Evolutionary conservation across 1,140 invertebrate genomes (phyloP).

Genomic region (Holotrichia oblita): DNA sequence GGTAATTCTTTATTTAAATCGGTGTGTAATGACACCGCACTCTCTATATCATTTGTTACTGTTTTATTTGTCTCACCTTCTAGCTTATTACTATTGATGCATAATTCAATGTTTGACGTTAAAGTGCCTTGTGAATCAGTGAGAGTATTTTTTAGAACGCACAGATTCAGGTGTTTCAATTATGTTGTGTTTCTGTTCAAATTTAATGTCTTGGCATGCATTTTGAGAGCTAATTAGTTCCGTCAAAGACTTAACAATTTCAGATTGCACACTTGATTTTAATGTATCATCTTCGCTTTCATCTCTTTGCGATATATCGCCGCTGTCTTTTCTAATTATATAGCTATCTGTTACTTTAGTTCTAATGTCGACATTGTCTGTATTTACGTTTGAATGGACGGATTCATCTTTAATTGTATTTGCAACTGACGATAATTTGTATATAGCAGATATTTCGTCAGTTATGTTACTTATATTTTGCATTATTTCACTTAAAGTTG

Average conservation of each 20-base stretch:
- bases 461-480: conserved; percentile 49
- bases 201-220: conserved; percentile 39
- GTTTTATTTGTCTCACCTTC: conserved; percentile 19
- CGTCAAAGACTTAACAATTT: conserved; percentile 36
- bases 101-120: conserved; percentile 35
- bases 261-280: conserved; percentile 31
- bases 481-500: conserved; percentile 47
- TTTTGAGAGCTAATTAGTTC: conserved; percentile 39
- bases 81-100: conserved; percentile 24
- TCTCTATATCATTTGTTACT: background rate
- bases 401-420: conserved; percentile 34
- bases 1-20: conserved; percentile 33
- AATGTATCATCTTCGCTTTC: conserved; percentile 28
- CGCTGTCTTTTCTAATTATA: conserved; percentile 27
- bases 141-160: conserved; percentile 34
- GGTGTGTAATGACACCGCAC: conserved; percentile 3
- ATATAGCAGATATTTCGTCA: conserved; percentile 47
- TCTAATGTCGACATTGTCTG: background rate
- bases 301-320: background rate
- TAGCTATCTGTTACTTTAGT: conserved; percentile 1
- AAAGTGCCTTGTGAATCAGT: conserved; percentile 37
- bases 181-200: conserved; percentile 38
- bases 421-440: conserved; percentile 43
- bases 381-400: background rate
- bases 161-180: conserved; percentile 39